These are phyloP conservation scores for Scrobipalpa atriplicella DNA, from an alignment of 2,888 invertebrate genomes.

Conservation along the genomic window DNA sequence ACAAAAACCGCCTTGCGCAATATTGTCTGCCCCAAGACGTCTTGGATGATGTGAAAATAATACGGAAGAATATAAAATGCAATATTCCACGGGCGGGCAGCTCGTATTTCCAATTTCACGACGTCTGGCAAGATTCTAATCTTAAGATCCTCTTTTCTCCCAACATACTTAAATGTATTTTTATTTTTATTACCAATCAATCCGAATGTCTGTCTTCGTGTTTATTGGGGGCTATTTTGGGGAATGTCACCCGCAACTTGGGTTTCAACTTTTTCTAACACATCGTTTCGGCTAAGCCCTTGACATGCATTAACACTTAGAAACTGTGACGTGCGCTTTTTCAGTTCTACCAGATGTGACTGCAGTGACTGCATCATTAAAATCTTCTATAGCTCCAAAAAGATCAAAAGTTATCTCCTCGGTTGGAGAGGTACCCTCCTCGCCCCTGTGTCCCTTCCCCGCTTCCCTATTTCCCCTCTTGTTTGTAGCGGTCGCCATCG, in stretches of 20 bases:
- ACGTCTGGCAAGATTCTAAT: slow-evolving; percentile 49
- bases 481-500: slow-evolving; percentile 48
- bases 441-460: slow-evolving; percentile 60
- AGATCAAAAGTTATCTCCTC: slow-evolving; percentile 81
- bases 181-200: slow-evolving; percentile 55
- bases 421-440: slow-evolving; percentile 65
- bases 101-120: slow-evolving; percentile 51
- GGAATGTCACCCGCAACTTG: slow-evolving; percentile 77
- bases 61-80: slow-evolving; percentile 60
- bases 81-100: slow-evolving; percentile 46
- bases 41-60: slow-evolving; percentile 72
- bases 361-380: slow-evolving; percentile 80
- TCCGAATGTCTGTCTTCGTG: slow-evolving; percentile 49
- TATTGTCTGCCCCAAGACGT: slow-evolving; percentile 67
- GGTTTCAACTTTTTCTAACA: slow-evolving; percentile 69
- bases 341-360: slow-evolving; percentile 77
- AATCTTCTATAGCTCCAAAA: slow-evolving; percentile 78
- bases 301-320: slow-evolving; percentile 81
- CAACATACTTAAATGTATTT: slow-evolving; percentile 36
- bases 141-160: slow-evolving; percentile 47
- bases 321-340: slow-evolving; percentile 63
- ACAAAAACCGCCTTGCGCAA: slow-evolving; percentile 78
- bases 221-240: slow-evolving; percentile 64
- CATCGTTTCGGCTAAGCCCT: slow-evolving; percentile 73
- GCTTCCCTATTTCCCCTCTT: slow-evolving; percentile 55